Percentiles rank a stretch among this genome's conserved stretches.
phyloP scores from a whole-genome alignment of 2,888 invertebrate species.

The Alcis repandata region DNA sequence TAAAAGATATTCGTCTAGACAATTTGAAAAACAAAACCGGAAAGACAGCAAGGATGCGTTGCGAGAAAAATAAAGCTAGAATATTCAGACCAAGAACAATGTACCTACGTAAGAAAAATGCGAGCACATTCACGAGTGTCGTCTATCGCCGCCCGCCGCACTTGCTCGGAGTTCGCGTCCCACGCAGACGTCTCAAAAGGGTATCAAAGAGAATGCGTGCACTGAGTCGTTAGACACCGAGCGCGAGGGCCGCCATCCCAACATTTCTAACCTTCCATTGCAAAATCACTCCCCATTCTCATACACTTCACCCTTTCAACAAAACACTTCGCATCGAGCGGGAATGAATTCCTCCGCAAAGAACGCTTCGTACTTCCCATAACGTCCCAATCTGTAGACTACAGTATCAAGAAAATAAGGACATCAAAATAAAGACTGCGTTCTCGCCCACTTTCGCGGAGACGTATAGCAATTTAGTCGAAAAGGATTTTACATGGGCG shows the following conservation, averaged over 20 bases:
- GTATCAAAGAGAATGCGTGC: slow-evolving; percentile 75
- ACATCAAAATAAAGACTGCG: slow-evolving; percentile 59
- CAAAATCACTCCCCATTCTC: slow-evolving; percentile 68
- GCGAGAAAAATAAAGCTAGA: slow-evolving; percentile 13
- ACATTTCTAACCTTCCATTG: slow-evolving; percentile 59
- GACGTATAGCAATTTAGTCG: slow-evolving; percentile 68
- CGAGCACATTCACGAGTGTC: slow-evolving; percentile 49
- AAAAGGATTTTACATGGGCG: slow-evolving; percentile 69
- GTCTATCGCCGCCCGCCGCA: slow-evolving; percentile 54
- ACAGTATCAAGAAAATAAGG: slow-evolving; percentile 53
- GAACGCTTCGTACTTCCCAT: slow-evolving; percentile 33
- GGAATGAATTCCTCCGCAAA: slow-evolving; percentile 30
- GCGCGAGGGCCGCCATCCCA: slow-evolving; percentile 60
- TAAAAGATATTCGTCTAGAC: neutral
- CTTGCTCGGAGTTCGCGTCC: slow-evolving; percentile 54
- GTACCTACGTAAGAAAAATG: slow-evolving; percentile 27
- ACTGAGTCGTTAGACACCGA: slow-evolving; percentile 49
- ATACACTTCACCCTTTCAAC: slow-evolving; percentile 57
- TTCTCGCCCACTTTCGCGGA: slow-evolving; percentile 64
- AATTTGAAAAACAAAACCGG: neutral
- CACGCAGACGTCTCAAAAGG: slow-evolving; percentile 77
- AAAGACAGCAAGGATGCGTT: neutral
- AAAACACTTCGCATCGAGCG: slow-evolving; percentile 44
- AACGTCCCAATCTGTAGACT: slow-evolving; percentile 37
- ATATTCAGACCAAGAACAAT: slow-evolving; percentile 26